A percentile compares a stretch with the other conserved stretches of the same genome.
phyloP scores from a whole-genome alignment of 2,797 vertebrate genomes.

The Liasis olivaceus region DNA sequence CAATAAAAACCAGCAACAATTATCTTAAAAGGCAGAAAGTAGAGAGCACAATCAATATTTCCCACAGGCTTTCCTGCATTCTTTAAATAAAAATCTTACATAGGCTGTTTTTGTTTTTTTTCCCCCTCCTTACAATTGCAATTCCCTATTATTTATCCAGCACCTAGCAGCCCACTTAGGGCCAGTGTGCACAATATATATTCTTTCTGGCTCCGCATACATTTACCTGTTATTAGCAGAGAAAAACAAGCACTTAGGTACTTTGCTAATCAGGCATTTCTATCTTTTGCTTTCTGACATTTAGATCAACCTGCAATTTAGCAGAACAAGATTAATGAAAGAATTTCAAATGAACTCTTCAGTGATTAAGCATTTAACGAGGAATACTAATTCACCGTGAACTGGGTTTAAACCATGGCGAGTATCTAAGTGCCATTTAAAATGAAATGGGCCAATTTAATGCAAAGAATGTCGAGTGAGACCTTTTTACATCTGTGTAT shows the following conservation, averaged over 20 bases:
- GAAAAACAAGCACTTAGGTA: constrained; percentile 42
- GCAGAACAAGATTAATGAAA: constrained; percentile 53
- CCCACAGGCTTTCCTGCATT: not conserved
- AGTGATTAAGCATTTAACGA: constrained; percentile 58
- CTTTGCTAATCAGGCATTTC: constrained; percentile 67
- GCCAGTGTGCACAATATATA: not conserved
- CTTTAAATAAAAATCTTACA: not conserved
- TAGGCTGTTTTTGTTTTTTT: not conserved
- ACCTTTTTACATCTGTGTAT: not conserved
- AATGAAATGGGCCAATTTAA: not conserved
- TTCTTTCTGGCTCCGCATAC: not conserved
- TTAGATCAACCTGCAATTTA: constrained; percentile 62
- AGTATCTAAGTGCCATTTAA: not conserved
- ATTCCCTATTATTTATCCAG: constrained; percentile 20
- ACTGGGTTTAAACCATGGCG: not conserved
- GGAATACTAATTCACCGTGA: constrained; percentile 40
- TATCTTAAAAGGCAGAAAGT: not conserved
- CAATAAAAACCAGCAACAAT: not conserved
- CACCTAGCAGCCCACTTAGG: not conserved
- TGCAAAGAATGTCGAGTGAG: not conserved
- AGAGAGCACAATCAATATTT: not conserved
- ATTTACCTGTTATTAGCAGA: constrained; percentile 51
- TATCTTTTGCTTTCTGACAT: constrained; percentile 71
- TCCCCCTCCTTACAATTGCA: constrained; percentile 8
- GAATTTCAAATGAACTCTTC: constrained; percentile 56